These are phyloP conservation scores for Prionace glauca DNA, from an alignment of 2,797 vertebrate genomes.

Conservation along the genomic window DNA sequence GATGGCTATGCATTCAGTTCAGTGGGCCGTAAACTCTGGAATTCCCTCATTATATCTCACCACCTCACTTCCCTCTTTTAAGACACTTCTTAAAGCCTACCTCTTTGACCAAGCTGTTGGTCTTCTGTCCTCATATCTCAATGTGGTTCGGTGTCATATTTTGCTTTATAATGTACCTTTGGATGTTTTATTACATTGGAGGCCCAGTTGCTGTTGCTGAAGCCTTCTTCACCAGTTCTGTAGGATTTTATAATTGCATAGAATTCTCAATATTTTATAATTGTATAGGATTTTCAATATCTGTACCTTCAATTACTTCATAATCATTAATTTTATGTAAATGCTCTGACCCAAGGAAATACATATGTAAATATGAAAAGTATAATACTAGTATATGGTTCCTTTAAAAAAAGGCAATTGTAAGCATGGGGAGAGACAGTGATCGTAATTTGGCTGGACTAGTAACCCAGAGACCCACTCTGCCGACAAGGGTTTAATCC, in stretches of 20 bases:
- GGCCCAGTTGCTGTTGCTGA: neutral
- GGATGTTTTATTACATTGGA: neutral
- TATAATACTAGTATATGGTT: neutral
- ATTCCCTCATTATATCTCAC: neutral
- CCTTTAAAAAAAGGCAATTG: neutral
- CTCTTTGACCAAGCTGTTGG: neutral
- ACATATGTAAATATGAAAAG: neutral
- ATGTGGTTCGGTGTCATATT: neutral
- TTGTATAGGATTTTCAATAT: neutral
- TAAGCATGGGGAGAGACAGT: neutral
- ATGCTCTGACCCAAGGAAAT: neutral
- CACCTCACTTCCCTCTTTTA: neutral
- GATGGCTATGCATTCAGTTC: too few species aligned
- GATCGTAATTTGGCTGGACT: too few species aligned
- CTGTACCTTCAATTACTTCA: neutral
- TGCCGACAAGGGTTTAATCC: too few species aligned
- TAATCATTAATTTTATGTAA: neutral
- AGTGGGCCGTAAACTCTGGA: neutral
- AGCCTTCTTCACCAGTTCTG: neutral
- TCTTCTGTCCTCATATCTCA: neutral
- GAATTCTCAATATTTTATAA: neutral
- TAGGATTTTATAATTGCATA: neutral
- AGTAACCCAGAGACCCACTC: too few species aligned
- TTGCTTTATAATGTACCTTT: neutral
- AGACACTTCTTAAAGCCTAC: neutral